Percentiles rank a stretch among this genome's conserved stretches.
These are phyloP conservation scores for Neosilurus mollespiculum DNA, from an alignment of 2,797 vertebrate species.

Conservation along the genomic window DNA sequence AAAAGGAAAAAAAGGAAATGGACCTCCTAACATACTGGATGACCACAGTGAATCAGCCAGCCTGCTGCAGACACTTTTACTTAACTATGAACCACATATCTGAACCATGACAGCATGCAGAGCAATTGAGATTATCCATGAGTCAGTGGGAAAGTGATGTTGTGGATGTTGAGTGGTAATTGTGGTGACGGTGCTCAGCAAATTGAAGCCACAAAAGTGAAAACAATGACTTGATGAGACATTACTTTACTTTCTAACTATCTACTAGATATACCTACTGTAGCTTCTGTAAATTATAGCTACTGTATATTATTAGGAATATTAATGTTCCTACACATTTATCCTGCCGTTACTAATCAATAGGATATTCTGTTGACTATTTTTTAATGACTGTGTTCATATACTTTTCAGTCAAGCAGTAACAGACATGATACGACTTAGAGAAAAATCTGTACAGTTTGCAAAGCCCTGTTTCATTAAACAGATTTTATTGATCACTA, in stretches of 20 bases:
- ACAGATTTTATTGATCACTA: neutral
- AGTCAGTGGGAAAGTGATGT: slow-evolving; percentile 29
- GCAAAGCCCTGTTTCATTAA: neutral
- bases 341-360: too few relatives aligned
- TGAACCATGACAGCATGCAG: neutral
- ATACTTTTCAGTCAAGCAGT: neutral
- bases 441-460: neutral
- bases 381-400: neutral
- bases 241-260: neutral
- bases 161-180: neutral
- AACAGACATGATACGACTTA: neutral
- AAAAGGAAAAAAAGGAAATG: neutral
- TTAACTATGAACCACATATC: slow-evolving; percentile 9
- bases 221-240: neutral
- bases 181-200: neutral
- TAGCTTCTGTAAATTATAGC: too few relatives aligned
- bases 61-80: neutral
- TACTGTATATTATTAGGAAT: too few relatives aligned
- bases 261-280: too few relatives aligned
- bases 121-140: neutral
- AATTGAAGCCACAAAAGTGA: neutral
- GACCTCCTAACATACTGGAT: neutral
- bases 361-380: neutral
- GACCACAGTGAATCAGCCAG: slow-evolving; percentile 21
- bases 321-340: too few relatives aligned